phyloP scores from a whole-genome alignment of 2,113 vertebrate genomes.

The Rhadina sibilatrix region DNA sequence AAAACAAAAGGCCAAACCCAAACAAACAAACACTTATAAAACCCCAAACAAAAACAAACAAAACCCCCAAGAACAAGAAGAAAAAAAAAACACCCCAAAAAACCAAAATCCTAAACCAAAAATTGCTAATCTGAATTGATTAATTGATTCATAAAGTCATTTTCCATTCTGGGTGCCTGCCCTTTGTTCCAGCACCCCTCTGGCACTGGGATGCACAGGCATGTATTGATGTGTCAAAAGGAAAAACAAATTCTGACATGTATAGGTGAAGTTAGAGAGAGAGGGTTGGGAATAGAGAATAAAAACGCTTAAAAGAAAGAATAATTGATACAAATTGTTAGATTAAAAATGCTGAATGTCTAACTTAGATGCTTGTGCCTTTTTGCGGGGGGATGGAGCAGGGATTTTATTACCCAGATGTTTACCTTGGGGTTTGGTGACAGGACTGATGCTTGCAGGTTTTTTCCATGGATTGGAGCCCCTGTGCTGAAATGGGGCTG shows the following conservation, averaged over 20 bases:
- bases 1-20: background rate
- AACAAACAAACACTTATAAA: too few species aligned
- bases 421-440: slow-evolving; percentile 22
- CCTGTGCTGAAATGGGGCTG: background rate
- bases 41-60: background rate
- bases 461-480: background rate
- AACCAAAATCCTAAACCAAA: background rate
- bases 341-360: background rate
- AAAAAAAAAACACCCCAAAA: too few species aligned
- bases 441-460: background rate
- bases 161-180: background rate
- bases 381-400: background rate
- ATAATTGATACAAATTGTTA: background rate
- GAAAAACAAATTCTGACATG: background rate
- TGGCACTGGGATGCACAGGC: background rate
- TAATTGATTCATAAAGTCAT: background rate
- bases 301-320: background rate
- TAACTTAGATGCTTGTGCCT: background rate
- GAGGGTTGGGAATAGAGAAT: background rate
- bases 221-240: background rate
- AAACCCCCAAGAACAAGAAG: too few species aligned
- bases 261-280: background rate
- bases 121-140: background rate
- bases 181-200: background rate
- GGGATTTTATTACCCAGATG: background rate